Conservation (phyloP, 1,140 invertebrate species). For the Scaptomyza hsui region DNA sequence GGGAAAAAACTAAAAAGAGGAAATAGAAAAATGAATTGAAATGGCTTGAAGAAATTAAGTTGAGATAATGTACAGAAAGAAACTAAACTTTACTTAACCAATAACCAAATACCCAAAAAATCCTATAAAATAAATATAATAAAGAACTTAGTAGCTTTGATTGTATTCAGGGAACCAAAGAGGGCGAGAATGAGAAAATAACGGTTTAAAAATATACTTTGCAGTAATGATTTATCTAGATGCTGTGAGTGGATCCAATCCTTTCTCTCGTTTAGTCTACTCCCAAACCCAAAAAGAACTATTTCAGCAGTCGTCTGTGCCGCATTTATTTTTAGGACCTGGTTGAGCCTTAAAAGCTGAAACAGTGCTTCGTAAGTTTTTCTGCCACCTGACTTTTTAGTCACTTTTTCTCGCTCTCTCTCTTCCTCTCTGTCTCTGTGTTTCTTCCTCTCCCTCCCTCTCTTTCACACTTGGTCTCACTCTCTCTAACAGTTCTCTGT, state of each 20-base stretch:
- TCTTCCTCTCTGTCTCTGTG: neutral
- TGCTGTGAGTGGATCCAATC: neutral
- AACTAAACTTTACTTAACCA: too few relatives aligned
- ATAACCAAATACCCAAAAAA: too few relatives aligned
- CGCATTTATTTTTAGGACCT: constrained; percentile 3
- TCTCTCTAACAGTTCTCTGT: neutral
- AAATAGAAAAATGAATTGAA: neutral
- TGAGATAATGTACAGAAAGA: too few relatives aligned
- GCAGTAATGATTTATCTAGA: neutral
- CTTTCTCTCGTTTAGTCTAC: neutral
- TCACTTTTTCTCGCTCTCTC: neutral
- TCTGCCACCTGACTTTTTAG: neutral
- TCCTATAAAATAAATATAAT: too few relatives aligned
- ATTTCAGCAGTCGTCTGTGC: neutral
- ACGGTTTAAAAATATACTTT: too few relatives aligned
- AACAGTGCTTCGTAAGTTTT: neutral
- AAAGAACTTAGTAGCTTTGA: too few relatives aligned
- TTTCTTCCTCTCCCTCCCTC: neutral
- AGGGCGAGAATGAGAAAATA: too few relatives aligned
- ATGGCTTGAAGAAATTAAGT: too few relatives aligned
- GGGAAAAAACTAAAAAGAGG: too few relatives aligned
- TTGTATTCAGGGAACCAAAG: too few relatives aligned
- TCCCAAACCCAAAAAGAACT: neutral
- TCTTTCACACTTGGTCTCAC: neutral
- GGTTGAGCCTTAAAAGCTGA: neutral